These are phyloP conservation scores for Elmis aenea DNA, from an alignment of 2,888 invertebrate species.

Conservation along the genomic window DNA sequence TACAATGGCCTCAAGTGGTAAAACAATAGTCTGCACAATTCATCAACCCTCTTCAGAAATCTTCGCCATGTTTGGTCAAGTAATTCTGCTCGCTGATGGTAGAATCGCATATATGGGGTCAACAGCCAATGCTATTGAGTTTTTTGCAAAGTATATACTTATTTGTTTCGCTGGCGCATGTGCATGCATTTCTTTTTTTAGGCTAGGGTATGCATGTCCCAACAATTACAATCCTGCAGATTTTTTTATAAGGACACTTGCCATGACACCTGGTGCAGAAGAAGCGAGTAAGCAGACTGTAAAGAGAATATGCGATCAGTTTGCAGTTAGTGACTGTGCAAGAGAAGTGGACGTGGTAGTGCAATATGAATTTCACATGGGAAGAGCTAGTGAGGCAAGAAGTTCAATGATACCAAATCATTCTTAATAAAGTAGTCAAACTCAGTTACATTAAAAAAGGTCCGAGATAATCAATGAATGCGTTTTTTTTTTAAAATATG, in stretches of 20 bases:
- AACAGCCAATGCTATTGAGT: conserved; percentile 57
- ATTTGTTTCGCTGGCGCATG: not conserved
- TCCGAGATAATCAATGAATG: too few species aligned
- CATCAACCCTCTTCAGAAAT: conserved; percentile 90
- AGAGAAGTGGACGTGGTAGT: conserved; percentile 72
- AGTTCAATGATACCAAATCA: too few species aligned
- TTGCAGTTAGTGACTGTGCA: conserved; percentile 70
- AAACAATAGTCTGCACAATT: conserved; percentile 87
- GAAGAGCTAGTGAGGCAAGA: conserved; percentile 50
- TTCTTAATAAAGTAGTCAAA: too few species aligned
- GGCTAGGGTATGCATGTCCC: conserved; percentile 72
- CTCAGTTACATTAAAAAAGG: too few species aligned
- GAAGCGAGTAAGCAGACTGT: conserved; percentile 64
- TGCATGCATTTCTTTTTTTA: conserved; percentile 34
- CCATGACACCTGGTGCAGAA: conserved; percentile 73
- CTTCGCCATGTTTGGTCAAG: conserved; percentile 75
- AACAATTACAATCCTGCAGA: conserved; percentile 86
- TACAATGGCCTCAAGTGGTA: conserved; percentile 67
- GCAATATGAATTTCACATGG: conserved; percentile 66
- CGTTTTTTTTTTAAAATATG: too few species aligned
- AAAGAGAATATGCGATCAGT: conserved; percentile 71
- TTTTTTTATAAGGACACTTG: conserved; percentile 78
- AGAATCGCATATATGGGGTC: conserved; percentile 79
- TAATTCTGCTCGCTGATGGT: conserved; percentile 80
- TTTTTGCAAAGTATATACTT: conserved; percentile 60